Evolutionary conservation across 2,888 invertebrate species (phyloP), one percentile per base, ranked within the genome.

Genomic region (Lepidonotus clava): DNA sequence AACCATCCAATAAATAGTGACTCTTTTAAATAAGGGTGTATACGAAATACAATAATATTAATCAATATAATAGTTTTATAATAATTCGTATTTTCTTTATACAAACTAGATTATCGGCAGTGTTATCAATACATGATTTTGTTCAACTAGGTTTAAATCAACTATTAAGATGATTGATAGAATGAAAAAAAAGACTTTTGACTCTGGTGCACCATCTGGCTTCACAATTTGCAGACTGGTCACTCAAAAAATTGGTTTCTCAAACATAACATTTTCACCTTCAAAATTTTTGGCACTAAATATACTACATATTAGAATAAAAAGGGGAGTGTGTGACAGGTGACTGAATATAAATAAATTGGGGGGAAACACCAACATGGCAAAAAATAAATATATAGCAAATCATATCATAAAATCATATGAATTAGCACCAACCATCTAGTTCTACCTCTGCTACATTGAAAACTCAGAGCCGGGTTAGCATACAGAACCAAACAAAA

Each of bases 331-430:
- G n/a, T 51, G 51, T 46, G 41, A 51, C 6, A 46, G 41, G 80
- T 28, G 32, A 46, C 80, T 32, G 41, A 51, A 2, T 51, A 80
- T 80, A 80, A 80, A 80, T 80, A 80, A 80, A 80, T 34, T 71
- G 71, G 76, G 41, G 46, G 51, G 34, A 80, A 80, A 80, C 80
- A 46, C 32, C 80, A 80, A 80, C 51, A 32, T 80, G 51, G 28
- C 80, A 80, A 80, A 71, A 71, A 80, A 80, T 80, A 80, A 80
- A 80, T 80, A 80, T 80, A 51, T 80, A 80, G 80, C 80, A 80
- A 80, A 80, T 80, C 34, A 80, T 80, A 46, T 24, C 21, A 1
- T 46, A 24, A 80, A 80, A 80, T 41, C 24, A 77, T 40, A 41
- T 38, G 41, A 41, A 8, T 41, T 80, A 80, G 80, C 80, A 80